Percentiles rank a stretch among this genome's conserved stretches.
Evolutionary conservation across 2,888 invertebrate genomes (phyloP).

Genomic region (Crematogaster levior): DNA sequence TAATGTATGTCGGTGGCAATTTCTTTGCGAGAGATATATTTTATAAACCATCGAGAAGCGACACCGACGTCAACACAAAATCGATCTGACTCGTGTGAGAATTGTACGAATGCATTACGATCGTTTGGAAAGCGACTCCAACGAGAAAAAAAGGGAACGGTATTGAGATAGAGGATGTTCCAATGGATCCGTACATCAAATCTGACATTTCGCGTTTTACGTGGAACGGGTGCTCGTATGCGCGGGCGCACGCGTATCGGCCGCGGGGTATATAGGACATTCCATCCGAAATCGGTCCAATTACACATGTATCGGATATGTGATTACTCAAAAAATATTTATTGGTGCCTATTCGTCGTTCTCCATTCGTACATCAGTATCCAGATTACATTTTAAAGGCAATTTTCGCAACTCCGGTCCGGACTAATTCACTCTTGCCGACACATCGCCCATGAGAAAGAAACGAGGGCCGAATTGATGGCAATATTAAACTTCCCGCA

Average conservation of each 20-base stretch:
- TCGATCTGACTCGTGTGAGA: constrained; percentile 48
- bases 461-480: constrained; percentile 63
- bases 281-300: constrained; percentile 72
- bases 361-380: constrained; percentile 51
- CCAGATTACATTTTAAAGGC: constrained; percentile 62
- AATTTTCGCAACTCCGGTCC: constrained; percentile 57
- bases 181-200: constrained; percentile 55
- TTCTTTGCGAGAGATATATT: neutral
- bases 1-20: neutral
- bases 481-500: constrained; percentile 72
- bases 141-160: constrained; percentile 43
- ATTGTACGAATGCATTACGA: constrained; percentile 51
- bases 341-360: constrained; percentile 51
- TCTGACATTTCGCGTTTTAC: constrained; percentile 70
- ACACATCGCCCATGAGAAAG: constrained; percentile 45
- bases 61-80: constrained; percentile 33
- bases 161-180: constrained; percentile 52
- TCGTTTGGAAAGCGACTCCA: constrained; percentile 47
- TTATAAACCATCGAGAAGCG: constrained; percentile 14
- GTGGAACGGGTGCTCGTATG: constrained; percentile 56
- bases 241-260: constrained; percentile 47
- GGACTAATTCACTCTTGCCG: constrained; percentile 56
- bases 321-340: constrained; percentile 69
- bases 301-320: constrained; percentile 69
- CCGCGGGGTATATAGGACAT: constrained; percentile 67